Percentiles rank a stretch among this genome's conserved stretches.
phyloP scores from a whole-genome alignment of 1,140 invertebrate species.

The Orchesella cincta region DNA sequence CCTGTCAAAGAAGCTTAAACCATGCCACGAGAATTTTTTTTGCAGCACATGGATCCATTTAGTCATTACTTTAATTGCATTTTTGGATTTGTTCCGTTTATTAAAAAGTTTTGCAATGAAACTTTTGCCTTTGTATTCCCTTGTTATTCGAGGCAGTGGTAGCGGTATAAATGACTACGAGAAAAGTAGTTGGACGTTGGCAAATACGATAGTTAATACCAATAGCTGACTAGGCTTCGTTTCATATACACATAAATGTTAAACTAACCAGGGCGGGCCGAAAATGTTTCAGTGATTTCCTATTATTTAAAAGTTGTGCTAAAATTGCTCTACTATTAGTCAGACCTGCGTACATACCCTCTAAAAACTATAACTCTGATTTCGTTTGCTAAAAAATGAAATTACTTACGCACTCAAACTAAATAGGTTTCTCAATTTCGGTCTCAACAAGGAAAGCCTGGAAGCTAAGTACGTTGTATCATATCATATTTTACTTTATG shows the following conservation, averaged over 20 bases:
- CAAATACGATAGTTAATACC: conserved; percentile 23
- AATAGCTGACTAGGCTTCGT: conserved; percentile 5
- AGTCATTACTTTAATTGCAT: conserved; percentile 30
- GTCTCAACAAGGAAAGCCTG: no score
- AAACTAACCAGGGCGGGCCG: background rate
- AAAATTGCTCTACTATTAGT: no score
- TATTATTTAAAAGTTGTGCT: background rate
- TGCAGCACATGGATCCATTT: conserved; percentile 11
- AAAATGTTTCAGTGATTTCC: background rate
- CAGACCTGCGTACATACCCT: no score
- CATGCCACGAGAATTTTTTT: background rate
- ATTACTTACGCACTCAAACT: no score
- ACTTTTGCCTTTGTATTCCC: background rate
- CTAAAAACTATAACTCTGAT: no score
- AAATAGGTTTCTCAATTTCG: no score
- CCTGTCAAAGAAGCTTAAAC: conserved; percentile 20
- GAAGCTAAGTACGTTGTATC: no score
- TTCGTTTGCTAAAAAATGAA: no score
- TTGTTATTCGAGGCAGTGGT: background rate
- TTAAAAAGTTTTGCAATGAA: conserved; percentile 27
- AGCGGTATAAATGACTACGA: conserved; percentile 8
- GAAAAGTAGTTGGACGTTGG: background rate
- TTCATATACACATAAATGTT: background rate
- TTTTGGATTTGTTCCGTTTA: conserved; percentile 28
- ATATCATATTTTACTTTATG: no score